Evolutionary conservation across 2,797 vertebrate genomes (phyloP).

Genomic region (Balearica regulorum): DNA sequence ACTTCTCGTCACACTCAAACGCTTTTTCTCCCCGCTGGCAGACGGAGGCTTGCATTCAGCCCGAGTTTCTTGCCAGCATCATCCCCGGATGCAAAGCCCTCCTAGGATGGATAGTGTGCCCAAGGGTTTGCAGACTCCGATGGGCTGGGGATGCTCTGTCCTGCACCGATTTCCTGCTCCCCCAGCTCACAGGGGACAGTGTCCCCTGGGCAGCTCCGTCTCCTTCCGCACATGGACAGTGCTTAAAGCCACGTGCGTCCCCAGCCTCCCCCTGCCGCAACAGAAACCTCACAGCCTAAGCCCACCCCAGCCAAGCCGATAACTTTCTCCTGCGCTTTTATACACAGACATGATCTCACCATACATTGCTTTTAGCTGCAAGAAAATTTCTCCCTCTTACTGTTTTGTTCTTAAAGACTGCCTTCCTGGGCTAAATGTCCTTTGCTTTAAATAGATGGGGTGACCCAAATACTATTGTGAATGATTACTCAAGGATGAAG

Average conservation of each 20-base stretch:
- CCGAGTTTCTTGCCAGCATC: background rate
- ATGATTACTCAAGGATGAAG: background rate
- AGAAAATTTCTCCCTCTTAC: background rate
- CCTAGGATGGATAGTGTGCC: background rate
- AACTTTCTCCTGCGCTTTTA: background rate
- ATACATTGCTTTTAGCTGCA: background rate
- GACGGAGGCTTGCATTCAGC: fast-evolving
- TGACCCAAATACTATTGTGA: conserved; percentile 1
- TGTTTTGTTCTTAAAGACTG: background rate
- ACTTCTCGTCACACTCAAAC: background rate
- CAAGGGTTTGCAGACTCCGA: background rate
- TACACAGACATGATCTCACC: background rate
- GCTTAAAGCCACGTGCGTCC: background rate
- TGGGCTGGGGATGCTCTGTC: background rate
- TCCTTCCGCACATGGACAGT: background rate
- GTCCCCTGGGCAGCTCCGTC: background rate
- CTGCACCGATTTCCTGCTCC: background rate
- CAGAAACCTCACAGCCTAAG: background rate
- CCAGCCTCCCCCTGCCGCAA: background rate
- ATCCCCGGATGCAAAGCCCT: background rate
- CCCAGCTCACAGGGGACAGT: too few species aligned
- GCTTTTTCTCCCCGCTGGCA: background rate
- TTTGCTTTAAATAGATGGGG: conserved; percentile 13
- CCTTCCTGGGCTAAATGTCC: background rate
- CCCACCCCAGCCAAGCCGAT: background rate